Evolutionary conservation across 2,797 vertebrate species (phyloP).

Genomic region (Iguana delicatissima): DNA sequence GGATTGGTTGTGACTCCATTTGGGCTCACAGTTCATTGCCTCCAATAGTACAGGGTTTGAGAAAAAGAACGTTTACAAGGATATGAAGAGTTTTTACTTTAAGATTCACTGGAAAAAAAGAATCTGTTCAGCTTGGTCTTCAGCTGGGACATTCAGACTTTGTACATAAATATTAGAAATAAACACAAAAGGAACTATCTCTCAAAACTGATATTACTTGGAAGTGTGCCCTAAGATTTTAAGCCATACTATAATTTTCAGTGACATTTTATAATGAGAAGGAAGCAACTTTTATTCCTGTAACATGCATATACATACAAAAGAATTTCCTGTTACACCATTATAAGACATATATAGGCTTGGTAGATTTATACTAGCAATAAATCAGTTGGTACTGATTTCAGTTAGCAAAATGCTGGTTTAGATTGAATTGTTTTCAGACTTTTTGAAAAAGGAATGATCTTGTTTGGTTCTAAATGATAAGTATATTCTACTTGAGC

Average conservation of each 20-base stretch:
- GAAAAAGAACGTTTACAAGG: conserved; percentile 1
- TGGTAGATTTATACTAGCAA: neutral
- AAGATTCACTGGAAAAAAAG: conserved; percentile 11
- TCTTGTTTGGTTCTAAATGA: neutral
- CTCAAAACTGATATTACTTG: conserved; percentile 56
- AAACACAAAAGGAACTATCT: neutral
- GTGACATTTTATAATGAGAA: conserved; percentile 23
- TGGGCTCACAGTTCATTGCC: neutral
- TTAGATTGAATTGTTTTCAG: neutral
- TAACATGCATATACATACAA: accelerated
- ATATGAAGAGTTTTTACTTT: conserved; percentile 44
- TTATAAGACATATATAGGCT: neutral
- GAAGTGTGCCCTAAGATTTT: conserved; percentile 51
- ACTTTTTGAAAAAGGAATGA: neutral
- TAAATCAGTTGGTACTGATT: conserved; percentile 6
- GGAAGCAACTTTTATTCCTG: conserved; percentile 8
- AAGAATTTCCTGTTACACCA: conserved; percentile 11
- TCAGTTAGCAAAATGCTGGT: neutral
- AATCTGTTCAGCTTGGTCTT: conserved; percentile 40
- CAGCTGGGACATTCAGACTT: conserved; percentile 24
- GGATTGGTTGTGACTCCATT: neutral
- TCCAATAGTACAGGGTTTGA: neutral
- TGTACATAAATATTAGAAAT: conserved; percentile 33
- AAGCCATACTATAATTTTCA: conserved; percentile 16
- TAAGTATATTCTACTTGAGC: neutral